Conservation (phyloP, 2,113 vertebrate species). For the Donacobius atricapilla region DNA sequence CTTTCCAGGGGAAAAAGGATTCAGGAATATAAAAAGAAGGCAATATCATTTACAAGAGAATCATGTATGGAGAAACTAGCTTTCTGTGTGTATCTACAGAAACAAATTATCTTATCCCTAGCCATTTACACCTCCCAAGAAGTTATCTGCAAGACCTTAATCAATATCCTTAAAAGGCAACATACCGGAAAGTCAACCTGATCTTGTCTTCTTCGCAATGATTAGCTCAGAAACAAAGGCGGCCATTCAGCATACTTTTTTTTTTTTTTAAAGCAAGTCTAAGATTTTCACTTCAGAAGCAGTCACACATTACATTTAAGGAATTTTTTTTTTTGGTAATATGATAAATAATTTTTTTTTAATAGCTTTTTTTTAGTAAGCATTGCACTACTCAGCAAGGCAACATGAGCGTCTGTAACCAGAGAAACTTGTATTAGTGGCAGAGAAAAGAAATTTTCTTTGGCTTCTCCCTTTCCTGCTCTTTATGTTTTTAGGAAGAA, state of each 20-base stretch:
- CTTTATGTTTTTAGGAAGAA: background rate
- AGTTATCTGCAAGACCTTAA: background rate
- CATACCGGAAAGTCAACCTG: background rate
- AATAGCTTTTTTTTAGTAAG: no score
- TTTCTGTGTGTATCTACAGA: background rate
- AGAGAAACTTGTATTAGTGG: background rate
- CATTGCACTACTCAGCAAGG: background rate
- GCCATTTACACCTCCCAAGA: background rate
- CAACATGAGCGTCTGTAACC: background rate
- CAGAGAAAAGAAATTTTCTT: background rate
- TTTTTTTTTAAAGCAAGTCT: background rate
- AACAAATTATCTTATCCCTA: background rate
- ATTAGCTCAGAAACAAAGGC: background rate
- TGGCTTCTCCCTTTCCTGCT: background rate
- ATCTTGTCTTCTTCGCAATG: background rate
- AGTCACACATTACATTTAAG: background rate
- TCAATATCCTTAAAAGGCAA: conserved; percentile 4
- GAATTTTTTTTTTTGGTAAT: background rate
- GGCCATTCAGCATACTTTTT: background rate
- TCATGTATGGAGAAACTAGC: background rate
- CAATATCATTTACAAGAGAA: background rate
- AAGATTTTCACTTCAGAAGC: background rate
- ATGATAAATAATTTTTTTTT: no score
- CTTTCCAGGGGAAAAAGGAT: background rate
- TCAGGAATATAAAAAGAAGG: background rate